phyloP scores from a whole-genome alignment of 2,888 invertebrate species.

The Megastigmus dorsalis region DNA sequence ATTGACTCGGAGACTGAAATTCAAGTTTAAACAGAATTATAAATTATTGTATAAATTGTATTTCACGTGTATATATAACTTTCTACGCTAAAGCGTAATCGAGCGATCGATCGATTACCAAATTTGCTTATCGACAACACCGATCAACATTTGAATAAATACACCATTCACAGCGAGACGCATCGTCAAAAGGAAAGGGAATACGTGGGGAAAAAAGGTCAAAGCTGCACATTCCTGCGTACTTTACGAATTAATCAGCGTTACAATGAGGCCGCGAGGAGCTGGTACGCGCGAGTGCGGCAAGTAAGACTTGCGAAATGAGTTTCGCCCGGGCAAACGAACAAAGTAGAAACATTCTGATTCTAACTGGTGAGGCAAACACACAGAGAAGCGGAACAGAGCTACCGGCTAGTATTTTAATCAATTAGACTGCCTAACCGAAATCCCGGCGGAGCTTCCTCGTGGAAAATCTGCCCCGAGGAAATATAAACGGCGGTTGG shows the following conservation, averaged over 20 bases:
- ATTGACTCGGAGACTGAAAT: neutral
- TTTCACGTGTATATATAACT: too few species aligned
- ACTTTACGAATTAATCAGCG: constrained; percentile 30
- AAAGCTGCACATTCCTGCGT: neutral
- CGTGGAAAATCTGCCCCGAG: constrained; percentile 27
- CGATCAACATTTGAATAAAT: too few species aligned
- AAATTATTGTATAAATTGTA: neutral
- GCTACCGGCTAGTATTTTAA: constrained; percentile 42
- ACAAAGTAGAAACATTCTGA: constrained; percentile 43
- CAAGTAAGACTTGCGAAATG: constrained; percentile 27
- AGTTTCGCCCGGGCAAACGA: constrained; percentile 32
- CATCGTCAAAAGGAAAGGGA: neutral
- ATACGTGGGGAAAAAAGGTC: neutral
- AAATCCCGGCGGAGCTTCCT: constrained; percentile 29
- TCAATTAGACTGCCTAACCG: constrained; percentile 42
- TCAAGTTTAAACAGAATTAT: neutral
- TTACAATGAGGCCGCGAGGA: neutral
- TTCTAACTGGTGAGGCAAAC: constrained; percentile 28
- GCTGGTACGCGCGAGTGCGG: neutral
- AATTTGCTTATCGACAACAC: too few species aligned
- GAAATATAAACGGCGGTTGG: constrained; percentile 33
- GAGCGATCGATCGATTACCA: too few species aligned
- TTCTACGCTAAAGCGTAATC: too few species aligned
- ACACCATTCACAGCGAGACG: neutral
- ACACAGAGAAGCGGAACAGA: neutral